Percentiles rank a stretch among this genome's conserved stretches.
phyloP scores from a whole-genome alignment of 2,888 invertebrate species.

The Sesia apiformis region DNA sequence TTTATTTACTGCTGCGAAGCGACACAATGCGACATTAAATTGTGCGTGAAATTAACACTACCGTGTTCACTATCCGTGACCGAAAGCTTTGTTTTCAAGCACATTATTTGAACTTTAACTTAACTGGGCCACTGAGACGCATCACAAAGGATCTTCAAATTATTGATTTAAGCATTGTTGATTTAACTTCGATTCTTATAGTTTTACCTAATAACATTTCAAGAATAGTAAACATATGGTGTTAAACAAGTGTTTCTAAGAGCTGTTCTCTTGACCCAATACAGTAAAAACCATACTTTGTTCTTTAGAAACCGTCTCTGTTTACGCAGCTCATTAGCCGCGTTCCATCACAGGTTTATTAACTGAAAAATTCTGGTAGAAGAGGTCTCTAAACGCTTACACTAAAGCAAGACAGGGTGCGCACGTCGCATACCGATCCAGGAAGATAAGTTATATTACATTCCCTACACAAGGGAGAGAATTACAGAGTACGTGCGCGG shows the following conservation, averaged over 20 bases:
- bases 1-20: no score
- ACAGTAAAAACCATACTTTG: no score
- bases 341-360: neutral
- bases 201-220: neutral
- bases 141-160: neutral
- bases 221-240: no score
- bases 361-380: neutral
- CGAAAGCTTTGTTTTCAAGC: constrained; percentile 20
- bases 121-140: neutral
- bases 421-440: constrained; percentile 36
- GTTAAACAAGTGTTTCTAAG: no score
- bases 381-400: neutral
- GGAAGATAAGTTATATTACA: constrained; percentile 55
- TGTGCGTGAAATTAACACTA: constrained; percentile 5
- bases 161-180: neutral
- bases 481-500: constrained; percentile 41
- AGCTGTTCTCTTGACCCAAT: no score
- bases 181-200: neutral
- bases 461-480: constrained; percentile 40
- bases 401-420: constrained; percentile 3
- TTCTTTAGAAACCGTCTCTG: neutral
- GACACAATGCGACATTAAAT: no score
- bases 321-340: neutral
- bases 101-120: constrained; percentile 7
- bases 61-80: constrained; percentile 17